Conservation (phyloP, 2,113 vertebrate genomes). For the Laticauda laticaudata region DNA sequence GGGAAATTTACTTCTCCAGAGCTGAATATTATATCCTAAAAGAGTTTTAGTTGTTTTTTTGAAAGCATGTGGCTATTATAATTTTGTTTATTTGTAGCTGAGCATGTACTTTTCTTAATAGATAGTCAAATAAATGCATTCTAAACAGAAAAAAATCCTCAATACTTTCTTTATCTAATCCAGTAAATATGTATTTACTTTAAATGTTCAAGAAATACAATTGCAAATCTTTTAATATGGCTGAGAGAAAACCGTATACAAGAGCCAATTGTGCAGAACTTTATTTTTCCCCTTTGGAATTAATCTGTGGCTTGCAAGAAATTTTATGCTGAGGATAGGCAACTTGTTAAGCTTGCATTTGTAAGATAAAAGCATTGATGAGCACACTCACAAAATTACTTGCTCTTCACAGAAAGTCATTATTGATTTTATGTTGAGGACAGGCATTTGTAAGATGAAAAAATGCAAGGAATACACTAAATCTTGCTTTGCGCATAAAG, state of each 20-base stretch:
- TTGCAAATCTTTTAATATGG: not conserved
- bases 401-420: not conserved
- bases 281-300: not conserved
- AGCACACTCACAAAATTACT: not conserved
- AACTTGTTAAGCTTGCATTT: not conserved
- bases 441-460: not conserved
- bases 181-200: not conserved
- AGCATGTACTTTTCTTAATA: not conserved
- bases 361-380: not conserved
- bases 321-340: not conserved
- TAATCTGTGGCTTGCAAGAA: not conserved
- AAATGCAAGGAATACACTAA: not conserved
- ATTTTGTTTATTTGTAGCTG: not conserved
- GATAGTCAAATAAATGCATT: not conserved
- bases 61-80: not conserved
- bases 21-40: not conserved
- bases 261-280: not conserved
- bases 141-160: not conserved
- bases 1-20: not conserved
- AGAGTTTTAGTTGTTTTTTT: not conserved
- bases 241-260: not conserved
- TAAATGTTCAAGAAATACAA: not conserved
- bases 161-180: not conserved
- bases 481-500: not conserved
- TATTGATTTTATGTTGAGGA: not conserved